Conservation (phyloP, 2,797 vertebrate genomes). For the Halcyon badia region DNA sequence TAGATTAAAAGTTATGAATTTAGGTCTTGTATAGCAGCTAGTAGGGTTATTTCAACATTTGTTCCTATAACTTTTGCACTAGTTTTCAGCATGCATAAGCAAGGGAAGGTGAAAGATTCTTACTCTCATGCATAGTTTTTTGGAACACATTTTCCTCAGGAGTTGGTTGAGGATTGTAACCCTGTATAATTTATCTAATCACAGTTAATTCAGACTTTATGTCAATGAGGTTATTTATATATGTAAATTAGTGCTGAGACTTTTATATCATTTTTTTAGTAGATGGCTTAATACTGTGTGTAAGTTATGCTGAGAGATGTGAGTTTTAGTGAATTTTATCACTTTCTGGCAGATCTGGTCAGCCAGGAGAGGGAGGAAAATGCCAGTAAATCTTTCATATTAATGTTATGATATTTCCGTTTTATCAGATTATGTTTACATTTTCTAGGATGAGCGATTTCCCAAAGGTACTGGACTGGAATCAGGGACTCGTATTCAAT, state of each 20-base stretch:
- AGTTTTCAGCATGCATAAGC: not conserved
- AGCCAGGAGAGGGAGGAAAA: not conserved
- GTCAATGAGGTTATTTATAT: not conserved
- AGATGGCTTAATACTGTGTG: not conserved
- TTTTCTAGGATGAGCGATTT: constrained; percentile 93
- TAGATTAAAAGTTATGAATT: not conserved
- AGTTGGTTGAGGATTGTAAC: not conserved
- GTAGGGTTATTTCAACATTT: not conserved
- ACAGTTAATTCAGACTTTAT: not conserved
- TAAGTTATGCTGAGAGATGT: not conserved
- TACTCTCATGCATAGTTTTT: not conserved
- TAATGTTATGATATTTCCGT: not conserved
- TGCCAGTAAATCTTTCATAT: not conserved
- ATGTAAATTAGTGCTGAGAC: not conserved
- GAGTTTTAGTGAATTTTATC: not conserved
- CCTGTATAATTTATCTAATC: not conserved
- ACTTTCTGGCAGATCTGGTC: not conserved
- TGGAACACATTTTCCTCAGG: not conserved
- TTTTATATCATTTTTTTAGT: not conserved
- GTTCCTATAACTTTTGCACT: not conserved
- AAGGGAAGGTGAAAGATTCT: not conserved
- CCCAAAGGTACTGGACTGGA: constrained; percentile 96
- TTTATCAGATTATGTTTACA: not conserved
- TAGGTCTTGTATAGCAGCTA: not conserved
- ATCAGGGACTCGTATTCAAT: constrained; percentile 94